Evolutionary conservation across 1,140 invertebrate genomes (phyloP).

Genomic region (Pissodes strobi): DNA sequence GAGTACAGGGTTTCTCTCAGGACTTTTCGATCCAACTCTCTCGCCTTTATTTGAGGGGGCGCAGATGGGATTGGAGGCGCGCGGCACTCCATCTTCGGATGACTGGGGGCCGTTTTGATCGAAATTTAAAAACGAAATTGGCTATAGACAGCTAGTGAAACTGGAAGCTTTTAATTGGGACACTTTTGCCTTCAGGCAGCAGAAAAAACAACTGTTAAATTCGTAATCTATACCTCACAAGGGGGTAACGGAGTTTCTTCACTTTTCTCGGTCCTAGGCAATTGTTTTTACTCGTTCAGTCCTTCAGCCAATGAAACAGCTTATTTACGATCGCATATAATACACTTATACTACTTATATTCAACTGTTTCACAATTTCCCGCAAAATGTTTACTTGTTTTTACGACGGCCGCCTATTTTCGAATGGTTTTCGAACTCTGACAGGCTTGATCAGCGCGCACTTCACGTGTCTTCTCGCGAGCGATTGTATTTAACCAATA

Average conservation of each 20-base stretch:
- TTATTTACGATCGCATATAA: too few species aligned
- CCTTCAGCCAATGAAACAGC: too few species aligned
- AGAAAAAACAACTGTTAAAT: too few species aligned
- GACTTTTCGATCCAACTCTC: conserved; percentile 66
- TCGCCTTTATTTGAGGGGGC: conserved; percentile 40
- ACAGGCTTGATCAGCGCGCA: background rate
- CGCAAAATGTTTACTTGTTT: conserved; percentile 1
- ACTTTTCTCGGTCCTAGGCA: too few species aligned
- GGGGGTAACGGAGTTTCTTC: too few species aligned
- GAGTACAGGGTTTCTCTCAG: conserved; percentile 77
- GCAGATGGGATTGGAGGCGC: conserved; percentile 9
- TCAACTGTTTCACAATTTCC: too few species aligned
- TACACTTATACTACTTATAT: too few species aligned
- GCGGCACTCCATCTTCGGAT: conserved; percentile 43
- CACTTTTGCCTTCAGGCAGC: conserved; percentile 25
- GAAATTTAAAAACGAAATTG: background rate
- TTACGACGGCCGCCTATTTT: conserved; percentile 1
- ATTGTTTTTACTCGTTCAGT: too few species aligned
- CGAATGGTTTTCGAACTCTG: conserved; percentile 7
- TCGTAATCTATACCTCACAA: too few species aligned
- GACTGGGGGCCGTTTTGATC: conserved; percentile 25
- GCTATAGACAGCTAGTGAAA: background rate
- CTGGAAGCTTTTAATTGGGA: conserved; percentile 29
- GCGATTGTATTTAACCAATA: background rate
- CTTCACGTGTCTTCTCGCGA: background rate